These are phyloP conservation scores for Cyrtonyx montezumae DNA, from an alignment of 2,113 vertebrate species.

Conservation along the genomic window DNA sequence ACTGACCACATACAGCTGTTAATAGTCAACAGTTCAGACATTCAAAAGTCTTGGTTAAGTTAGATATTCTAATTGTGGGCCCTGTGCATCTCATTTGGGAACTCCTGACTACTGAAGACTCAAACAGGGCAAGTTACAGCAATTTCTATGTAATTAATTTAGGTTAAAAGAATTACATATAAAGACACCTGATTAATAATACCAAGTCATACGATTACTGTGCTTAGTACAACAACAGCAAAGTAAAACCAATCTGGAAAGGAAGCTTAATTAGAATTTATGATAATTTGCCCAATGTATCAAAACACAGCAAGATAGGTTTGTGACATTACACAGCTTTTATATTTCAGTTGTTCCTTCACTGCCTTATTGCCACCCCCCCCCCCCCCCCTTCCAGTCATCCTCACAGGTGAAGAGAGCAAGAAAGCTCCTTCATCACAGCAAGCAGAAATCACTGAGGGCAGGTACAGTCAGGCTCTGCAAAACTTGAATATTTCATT, in stretches of 20 bases:
- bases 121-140: neutral
- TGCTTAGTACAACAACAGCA: neutral
- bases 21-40: rapidly evolving
- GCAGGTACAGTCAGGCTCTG: neutral
- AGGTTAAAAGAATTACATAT: neutral
- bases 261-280: neutral
- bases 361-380: neutral
- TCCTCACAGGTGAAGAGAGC: too few relatives aligned
- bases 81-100: neutral
- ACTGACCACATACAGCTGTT: neutral
- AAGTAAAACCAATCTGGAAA: neutral
- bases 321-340: neutral
- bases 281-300: neutral
- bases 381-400: neutral
- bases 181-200: neutral
- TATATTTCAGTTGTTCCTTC: neutral
- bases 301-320: neutral
- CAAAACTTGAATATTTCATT: neutral
- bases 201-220: neutral
- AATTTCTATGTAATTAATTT: neutral
- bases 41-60: neutral
- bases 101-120: neutral
- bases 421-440: neutral
- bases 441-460: neutral
- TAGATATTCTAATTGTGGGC: neutral